Evolutionary conservation across 2,113 vertebrate genomes (phyloP), one percentile per base, ranked within the genome.

Genomic region (Brienomyrus longianalis): DNA sequence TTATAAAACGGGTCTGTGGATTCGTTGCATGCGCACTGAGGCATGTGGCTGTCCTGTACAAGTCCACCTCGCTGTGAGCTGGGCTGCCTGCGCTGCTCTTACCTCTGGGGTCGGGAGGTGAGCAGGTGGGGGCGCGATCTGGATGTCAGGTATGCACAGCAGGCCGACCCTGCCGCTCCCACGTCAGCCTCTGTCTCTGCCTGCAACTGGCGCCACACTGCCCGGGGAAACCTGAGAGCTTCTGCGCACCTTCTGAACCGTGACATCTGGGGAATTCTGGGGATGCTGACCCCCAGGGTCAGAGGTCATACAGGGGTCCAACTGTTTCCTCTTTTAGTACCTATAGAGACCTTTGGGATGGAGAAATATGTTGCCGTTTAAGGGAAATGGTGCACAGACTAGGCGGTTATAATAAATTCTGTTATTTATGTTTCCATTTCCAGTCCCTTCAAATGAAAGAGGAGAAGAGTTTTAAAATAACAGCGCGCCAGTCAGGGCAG

Each of bases 261-360:
- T 96, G 96, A 97, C 96, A 97, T 97, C 96, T 97, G 96, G 94
- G 87, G 95, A 96, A 96, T 96, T 97, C 96, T 94, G 94, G 93
- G 95, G 94, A 95, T 94, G 94, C 94, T 96, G 96, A 97, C 96
- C 96, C 93, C 51, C 88, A 90, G 93, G 96, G 96, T 96, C 96
- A 96, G 90, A 96, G 96, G 96, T 97, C 94, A 93, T 90, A 84
- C 70, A 93, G 92, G 94, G 94, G 95, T 95, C 93, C 95, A 95
- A 92, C 94, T 94, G 96, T 95, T 96, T 97, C 96, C 95, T 96
- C 95, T 96, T 95, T 96, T 93, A 96, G 94, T 94, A 94, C 94
- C 94, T 95, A 93, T 94, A 94, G 96, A 95, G 95, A 95, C 94
- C 93, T 94, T 93, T 92, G 92, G 21, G 39, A 93, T 91, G 92